Conservation (phyloP, 2,888 invertebrate species). For the Drosophila peninsularis region DNA sequence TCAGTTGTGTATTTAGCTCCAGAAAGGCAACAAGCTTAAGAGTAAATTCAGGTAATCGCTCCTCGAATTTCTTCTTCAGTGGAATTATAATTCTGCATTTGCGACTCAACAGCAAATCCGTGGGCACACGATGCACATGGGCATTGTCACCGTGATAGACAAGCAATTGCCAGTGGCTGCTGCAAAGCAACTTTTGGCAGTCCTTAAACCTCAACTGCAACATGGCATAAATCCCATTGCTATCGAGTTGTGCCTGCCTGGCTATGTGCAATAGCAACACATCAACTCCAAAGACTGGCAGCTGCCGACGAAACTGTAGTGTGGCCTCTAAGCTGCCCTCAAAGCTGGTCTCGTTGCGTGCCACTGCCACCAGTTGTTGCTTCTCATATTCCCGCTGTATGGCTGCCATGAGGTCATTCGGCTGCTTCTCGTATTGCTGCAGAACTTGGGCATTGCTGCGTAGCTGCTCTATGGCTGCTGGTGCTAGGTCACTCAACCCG, state of each 20-base stretch:
- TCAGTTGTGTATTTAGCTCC: conserved; percentile 38
- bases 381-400: conserved; percentile 75
- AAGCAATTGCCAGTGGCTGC: conserved; percentile 72
- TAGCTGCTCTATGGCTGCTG: conserved; percentile 56
- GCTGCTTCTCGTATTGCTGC: conserved; percentile 60
- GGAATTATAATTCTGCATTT: conserved; percentile 67
- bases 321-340: conserved; percentile 46
- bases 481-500: conserved; percentile 61
- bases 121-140: conserved; percentile 64
- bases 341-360: conserved; percentile 45
- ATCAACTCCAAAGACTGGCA: conserved; percentile 57
- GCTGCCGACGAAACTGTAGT: conserved; percentile 57
- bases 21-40: conserved; percentile 62
- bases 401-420: conserved; percentile 55
- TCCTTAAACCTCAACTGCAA: conserved; percentile 62
- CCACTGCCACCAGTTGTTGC: conserved; percentile 78
- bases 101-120: conserved; percentile 57
- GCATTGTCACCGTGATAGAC: conserved; percentile 47
- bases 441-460: conserved; percentile 55
- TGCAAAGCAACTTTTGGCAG: conserved; percentile 51
- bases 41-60: conserved; percentile 61
- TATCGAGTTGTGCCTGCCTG: conserved; percentile 26
- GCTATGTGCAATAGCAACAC: conserved; percentile 45
- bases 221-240: conserved; percentile 59
- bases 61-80: conserved; percentile 30